Base-by-base conservation (phyloP, 2,113 vertebrate species). In the Amphiprion percula region DNA sequence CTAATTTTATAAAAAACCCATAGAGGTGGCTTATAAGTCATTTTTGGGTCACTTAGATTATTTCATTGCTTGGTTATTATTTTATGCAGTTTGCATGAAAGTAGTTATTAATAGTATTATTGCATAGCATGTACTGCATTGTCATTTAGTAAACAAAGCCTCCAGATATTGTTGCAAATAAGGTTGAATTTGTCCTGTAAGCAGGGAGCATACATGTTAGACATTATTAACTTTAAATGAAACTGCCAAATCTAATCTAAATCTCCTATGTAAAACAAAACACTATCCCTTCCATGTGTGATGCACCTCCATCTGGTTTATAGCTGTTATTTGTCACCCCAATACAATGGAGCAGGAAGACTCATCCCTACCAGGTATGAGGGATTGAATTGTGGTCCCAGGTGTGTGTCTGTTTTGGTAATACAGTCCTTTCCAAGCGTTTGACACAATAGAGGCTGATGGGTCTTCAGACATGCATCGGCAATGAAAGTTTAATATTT, bases 401-500 rank as follows among this genome's bases (percentile, higher is more conserved):
- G 82, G 86, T 84, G 81, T 52, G 15, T 54, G 23, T 47, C 50
- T 69, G 30, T 41, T 67, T 5, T 72, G 33, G 66, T 68, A 24
- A 70, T 63, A 19, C 65, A 55, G 55, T 47, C 12, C 28, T 21
- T 68, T 49, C 77, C 16, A 74, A 56, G 62, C 61, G 41, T 68
- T 58, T 41, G 26, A 80, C 72, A 67, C 58, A 83, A 71, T 82
- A 30, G 2, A 49, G 39, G 30, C 68, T 82, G 75, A 26, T 74
- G 55, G 78, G 37, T 55, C 23, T 73, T 77, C 59, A 79, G 14
- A 85, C 37, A 24, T 56, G 61, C 59, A 28, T 69, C 47, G 44
- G 52, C 69, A 77, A 61, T 78, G 12, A 75, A 72, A 73, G 19
- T 52, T 39, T 70, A 75, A 83, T 84, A 84, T 86, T 73, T 79